Percentiles rank a stretch among this genome's conserved stretches.
Conservation (phyloP, 2,113 vertebrate species). For the Microcebus lehilahytsara region DNA sequence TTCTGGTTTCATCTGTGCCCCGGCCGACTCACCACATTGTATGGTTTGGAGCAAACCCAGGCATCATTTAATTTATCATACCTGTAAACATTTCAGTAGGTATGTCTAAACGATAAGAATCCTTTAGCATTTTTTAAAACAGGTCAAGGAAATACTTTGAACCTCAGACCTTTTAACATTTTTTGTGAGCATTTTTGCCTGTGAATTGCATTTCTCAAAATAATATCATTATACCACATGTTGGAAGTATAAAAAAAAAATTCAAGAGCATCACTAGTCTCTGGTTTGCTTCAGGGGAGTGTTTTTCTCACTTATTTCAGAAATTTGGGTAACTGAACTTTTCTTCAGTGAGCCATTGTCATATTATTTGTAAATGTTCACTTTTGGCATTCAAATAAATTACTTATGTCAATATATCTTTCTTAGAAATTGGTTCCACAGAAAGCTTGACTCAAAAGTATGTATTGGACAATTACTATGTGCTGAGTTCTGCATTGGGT, state of each 20-base stretch:
- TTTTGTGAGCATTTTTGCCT: neutral
- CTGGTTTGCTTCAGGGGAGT: neutral
- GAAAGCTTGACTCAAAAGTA: conserved; percentile 1
- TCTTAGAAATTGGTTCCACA: neutral
- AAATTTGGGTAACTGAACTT: neutral
- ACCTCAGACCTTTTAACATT: neutral
- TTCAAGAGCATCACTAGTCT: neutral
- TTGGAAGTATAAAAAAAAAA: conserved; percentile 5
- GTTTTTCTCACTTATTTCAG: conserved; percentile 12
- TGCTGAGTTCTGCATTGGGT: neutral
- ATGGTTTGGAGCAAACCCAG: neutral
- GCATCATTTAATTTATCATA: neutral
- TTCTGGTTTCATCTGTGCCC: neutral
- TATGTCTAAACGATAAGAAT: conserved; percentile 21
- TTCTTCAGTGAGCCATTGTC: neutral
- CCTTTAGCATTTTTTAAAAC: neutral
- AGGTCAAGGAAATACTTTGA: conserved; percentile 41
- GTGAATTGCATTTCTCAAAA: conserved; percentile 36
- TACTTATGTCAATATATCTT: neutral
- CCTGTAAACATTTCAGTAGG: neutral
- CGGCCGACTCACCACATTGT: no score
- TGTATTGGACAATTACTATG: neutral
- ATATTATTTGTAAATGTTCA: conserved; percentile 30
- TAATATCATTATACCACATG: neutral
- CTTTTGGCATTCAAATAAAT: conserved; percentile 9